A percentile compares a stretch with the other conserved stretches of the same genome.
These are phyloP conservation scores for Drosophila tristis DNA, from an alignment of 1,140 invertebrate genomes.

Conservation along the genomic window DNA sequence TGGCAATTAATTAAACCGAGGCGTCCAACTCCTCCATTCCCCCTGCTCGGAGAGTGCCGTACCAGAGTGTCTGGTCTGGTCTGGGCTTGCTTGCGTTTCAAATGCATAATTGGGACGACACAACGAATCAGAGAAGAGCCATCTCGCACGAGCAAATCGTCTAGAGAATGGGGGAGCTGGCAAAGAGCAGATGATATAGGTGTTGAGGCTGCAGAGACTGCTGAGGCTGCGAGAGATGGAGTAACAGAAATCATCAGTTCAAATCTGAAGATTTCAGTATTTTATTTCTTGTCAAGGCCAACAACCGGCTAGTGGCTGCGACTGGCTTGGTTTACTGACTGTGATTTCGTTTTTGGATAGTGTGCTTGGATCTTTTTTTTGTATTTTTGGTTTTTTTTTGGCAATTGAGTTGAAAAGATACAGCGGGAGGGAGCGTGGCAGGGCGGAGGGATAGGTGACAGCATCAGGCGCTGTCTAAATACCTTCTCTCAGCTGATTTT, in stretches of 20 bases:
- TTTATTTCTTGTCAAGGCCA: slow-evolving; percentile 69
- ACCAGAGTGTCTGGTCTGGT: not conserved
- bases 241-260: slow-evolving; percentile 64
- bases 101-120: slow-evolving; percentile 56
- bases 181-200: slow-evolving; percentile 54
- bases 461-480: slow-evolving; percentile 37
- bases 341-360: slow-evolving; percentile 25
- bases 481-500: slow-evolving; percentile 42
- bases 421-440: not conserved
- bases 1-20: slow-evolving; percentile 73
- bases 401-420: slow-evolving; percentile 23
- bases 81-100: slow-evolving; percentile 52
- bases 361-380: slow-evolving; percentile 1
- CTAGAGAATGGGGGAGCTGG: slow-evolving; percentile 1
- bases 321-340: slow-evolving; percentile 37
- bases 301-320: slow-evolving; percentile 61
- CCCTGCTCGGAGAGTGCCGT: not conserved
- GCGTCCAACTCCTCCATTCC: slow-evolving; percentile 23
- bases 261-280: slow-evolving; percentile 55
- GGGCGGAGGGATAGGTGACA: slow-evolving; percentile 24
- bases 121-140: slow-evolving; percentile 22
- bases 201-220: slow-evolving; percentile 42
- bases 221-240: slow-evolving; percentile 35
- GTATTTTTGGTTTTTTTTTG: slow-evolving; percentile 28
- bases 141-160: not conserved